These are phyloP conservation scores for Cantharis rustica DNA, from an alignment of 2,888 invertebrate species.

Conservation along the genomic window DNA sequence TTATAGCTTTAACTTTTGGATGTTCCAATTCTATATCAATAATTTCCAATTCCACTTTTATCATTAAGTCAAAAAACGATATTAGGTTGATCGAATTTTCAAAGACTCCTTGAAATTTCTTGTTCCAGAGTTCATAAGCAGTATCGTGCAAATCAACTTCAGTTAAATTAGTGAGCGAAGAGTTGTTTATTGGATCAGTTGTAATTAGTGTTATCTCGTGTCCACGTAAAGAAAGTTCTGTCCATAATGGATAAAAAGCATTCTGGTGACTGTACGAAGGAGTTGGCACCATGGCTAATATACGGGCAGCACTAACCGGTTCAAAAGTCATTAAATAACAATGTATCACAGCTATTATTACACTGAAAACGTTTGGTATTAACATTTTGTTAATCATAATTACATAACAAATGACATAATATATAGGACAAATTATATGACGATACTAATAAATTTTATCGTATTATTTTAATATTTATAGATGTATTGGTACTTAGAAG, in stretches of 20 bases:
- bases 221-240: conserved; percentile 30
- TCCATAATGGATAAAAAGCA: conserved; percentile 41
- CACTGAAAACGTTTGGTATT: background rate
- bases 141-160: background rate
- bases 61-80: background rate
- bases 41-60: background rate
- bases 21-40: background rate
- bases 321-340: background rate
- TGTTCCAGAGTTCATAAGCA: background rate
- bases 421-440: too few relatives aligned
- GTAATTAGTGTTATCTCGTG: background rate
- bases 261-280: conserved; percentile 42
- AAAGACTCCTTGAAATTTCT: background rate
- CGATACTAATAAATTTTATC: too few relatives aligned
- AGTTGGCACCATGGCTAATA: conserved; percentile 15
- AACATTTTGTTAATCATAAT: too few relatives aligned
- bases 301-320: background rate
- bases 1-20: background rate
- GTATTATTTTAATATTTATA: too few relatives aligned
- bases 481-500: too few relatives aligned
- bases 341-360: background rate
- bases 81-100: background rate
- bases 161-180: background rate
- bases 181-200: background rate
- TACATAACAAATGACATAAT: too few relatives aligned